Percentiles rank a stretch among this genome's conserved stretches.
Evolutionary conservation across 1,140 invertebrate genomes (phyloP).

Genomic region (Drosophila subobscura): DNA sequence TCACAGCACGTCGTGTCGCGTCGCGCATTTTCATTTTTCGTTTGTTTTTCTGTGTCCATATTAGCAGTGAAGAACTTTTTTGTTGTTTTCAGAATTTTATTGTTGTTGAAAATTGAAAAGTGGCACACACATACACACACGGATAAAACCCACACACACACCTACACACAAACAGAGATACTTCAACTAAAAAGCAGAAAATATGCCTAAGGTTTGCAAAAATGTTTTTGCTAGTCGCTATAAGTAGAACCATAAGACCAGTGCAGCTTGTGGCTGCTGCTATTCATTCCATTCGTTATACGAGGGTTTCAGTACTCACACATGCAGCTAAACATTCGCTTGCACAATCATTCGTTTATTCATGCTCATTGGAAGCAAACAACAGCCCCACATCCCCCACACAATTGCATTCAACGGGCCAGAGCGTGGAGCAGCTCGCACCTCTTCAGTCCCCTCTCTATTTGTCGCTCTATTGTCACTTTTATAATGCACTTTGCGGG

Average conservation of each 20-base stretch:
- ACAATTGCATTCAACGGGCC: slow-evolving; percentile 3
- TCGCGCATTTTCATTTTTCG: slow-evolving; percentile 24
- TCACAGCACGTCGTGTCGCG: slow-evolving; percentile 6
- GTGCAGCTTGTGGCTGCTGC: slow-evolving; percentile 49
- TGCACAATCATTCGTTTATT: slow-evolving; percentile 43
- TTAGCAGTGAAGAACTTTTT: slow-evolving; percentile 36
- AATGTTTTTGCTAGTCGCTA: slow-evolving; percentile 34
- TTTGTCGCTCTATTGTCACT: slow-evolving; percentile 28
- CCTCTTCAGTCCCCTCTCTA: background rate
- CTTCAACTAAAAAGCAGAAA: slow-evolving; percentile 51
- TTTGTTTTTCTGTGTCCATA: slow-evolving; percentile 67
- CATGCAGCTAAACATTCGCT: slow-evolving; percentile 24
- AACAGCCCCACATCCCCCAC: slow-evolving; percentile 36
- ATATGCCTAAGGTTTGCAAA: slow-evolving; percentile 75
- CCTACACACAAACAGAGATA: slow-evolving; percentile 9
- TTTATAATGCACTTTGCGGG: slow-evolving; percentile 18
- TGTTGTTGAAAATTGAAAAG: slow-evolving; percentile 60
- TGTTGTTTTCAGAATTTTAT: slow-evolving; percentile 38
- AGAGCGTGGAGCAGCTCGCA: slow-evolving; percentile 4
- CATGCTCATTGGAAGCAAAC: slow-evolving; percentile 43
- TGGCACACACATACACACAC: slow-evolving; percentile 49
- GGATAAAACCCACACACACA: slow-evolving; percentile 41
- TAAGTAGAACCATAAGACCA: slow-evolving; percentile 54
- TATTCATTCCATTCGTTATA: slow-evolving; percentile 59
- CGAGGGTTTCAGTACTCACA: slow-evolving; percentile 1